phyloP scores from a whole-genome alignment of 2,888 invertebrate genomes.

The Camponotus fellah region DNA sequence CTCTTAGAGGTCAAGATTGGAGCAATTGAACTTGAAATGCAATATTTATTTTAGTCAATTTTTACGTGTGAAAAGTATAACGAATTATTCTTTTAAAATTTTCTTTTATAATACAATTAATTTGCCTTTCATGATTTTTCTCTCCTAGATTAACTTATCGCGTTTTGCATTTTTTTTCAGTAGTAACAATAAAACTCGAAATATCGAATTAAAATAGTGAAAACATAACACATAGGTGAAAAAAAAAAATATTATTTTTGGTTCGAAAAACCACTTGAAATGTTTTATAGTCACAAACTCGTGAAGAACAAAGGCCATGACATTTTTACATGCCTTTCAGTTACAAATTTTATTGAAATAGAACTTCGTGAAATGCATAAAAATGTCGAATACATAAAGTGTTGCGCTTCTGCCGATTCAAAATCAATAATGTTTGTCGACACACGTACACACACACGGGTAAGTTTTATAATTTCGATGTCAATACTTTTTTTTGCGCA shows the following conservation, averaged over 20 bases:
- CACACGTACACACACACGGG: too few species aligned
- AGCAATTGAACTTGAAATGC: not conserved
- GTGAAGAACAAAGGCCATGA: conserved; percentile 2
- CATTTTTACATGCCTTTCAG: conserved; percentile 28
- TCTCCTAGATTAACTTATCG: not conserved
- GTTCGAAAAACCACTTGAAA: conserved; percentile 27
- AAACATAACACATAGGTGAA: not conserved
- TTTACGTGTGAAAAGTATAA: not conserved
- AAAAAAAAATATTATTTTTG: conserved; percentile 27
- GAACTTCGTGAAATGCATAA: conserved; percentile 24
- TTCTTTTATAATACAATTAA: not conserved
- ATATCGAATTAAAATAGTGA: not conserved
- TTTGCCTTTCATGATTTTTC: not conserved
- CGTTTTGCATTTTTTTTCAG: conserved; percentile 2
- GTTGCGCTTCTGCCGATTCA: not conserved
- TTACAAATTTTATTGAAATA: not conserved
- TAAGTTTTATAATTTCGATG: not conserved
- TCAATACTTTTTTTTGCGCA: not conserved
- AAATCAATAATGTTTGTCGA: not conserved
- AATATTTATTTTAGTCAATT: not conserved
- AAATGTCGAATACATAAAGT: not conserved
- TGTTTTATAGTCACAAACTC: conserved; percentile 14
- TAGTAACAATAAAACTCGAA: not conserved
- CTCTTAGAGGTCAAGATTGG: not conserved
- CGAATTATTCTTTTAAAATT: not conserved